These are phyloP conservation scores for Hemitrygon akajei DNA, from an alignment of 2,797 vertebrate genomes.

Conservation along the genomic window DNA sequence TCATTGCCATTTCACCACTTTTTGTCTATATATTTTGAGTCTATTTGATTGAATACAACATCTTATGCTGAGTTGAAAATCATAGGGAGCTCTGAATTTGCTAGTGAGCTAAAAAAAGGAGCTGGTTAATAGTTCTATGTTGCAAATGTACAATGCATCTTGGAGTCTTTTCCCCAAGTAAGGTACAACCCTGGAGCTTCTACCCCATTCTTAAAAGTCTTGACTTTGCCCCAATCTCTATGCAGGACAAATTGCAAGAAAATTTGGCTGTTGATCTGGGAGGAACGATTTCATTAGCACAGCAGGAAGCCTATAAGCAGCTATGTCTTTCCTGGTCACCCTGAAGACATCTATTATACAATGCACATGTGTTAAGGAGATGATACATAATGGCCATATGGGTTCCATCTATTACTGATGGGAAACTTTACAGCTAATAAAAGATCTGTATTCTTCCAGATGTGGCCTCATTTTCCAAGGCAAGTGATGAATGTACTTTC, in stretches of 20 bases:
- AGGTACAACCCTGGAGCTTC: not conserved
- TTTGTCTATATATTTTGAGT: not conserved
- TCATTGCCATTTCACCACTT: not conserved
- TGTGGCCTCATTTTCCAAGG: not conserved
- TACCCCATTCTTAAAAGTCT: not conserved
- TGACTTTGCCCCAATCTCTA: not conserved
- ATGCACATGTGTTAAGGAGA: not conserved
- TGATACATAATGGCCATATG: not conserved
- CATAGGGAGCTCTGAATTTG: not conserved
- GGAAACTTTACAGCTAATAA: not conserved
- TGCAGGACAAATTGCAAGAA: not conserved
- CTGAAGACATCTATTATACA: not conserved
- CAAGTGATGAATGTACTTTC: conserved; percentile 2
- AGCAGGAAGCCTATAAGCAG: not conserved
- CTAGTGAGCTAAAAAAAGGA: not conserved
- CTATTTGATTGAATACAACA: not conserved
- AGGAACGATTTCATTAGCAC: not conserved
- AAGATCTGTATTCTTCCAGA: conserved; percentile 5
- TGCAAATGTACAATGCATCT: not conserved
- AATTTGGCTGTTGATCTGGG: not conserved
- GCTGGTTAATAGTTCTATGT: not conserved
- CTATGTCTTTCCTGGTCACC: not conserved
- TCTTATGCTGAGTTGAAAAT: not conserved
- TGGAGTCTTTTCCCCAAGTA: not conserved
- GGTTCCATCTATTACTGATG: conserved; percentile 21